Conservation (phyloP, 2,888 invertebrate genomes). For the Lottia gigantea region DNA sequence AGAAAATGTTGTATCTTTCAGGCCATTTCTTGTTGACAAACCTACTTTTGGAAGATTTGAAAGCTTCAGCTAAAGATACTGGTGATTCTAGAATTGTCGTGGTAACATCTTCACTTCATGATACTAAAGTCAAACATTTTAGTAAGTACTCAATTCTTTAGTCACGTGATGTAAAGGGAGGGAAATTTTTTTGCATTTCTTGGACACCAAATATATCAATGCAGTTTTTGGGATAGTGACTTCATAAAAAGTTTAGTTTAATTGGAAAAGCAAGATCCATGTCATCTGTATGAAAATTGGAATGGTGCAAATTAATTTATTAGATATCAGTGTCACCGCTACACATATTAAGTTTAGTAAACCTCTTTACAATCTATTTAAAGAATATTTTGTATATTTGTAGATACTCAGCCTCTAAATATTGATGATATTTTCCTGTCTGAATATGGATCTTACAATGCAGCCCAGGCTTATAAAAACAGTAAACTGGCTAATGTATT, state of each 20-base stretch:
- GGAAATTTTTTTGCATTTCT: too few relatives aligned
- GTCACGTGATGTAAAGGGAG: too few relatives aligned
- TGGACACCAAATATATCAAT: too few relatives aligned
- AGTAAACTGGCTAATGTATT: constrained; percentile 55
- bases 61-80: constrained; percentile 41
- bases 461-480: constrained; percentile 57
- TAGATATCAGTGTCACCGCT: too few relatives aligned
- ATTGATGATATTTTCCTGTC: constrained; percentile 54
- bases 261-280: too few relatives aligned
- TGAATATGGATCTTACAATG: constrained; percentile 45
- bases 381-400: not conserved
- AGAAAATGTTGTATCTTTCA: constrained; percentile 18
- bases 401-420: constrained; percentile 46
- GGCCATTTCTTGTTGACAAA: constrained; percentile 58
- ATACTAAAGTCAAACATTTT: constrained; percentile 25
- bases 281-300: too few relatives aligned
- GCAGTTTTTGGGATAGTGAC: too few relatives aligned
- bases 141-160: not conserved
- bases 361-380: too few relatives aligned
- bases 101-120: constrained; percentile 49
- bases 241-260: too few relatives aligned
- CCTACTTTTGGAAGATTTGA: constrained; percentile 52
- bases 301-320: too few relatives aligned
- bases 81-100: constrained; percentile 50
- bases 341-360: too few relatives aligned